Conservation (phyloP, 2,888 invertebrate species). For the Nezara viridula region DNA sequence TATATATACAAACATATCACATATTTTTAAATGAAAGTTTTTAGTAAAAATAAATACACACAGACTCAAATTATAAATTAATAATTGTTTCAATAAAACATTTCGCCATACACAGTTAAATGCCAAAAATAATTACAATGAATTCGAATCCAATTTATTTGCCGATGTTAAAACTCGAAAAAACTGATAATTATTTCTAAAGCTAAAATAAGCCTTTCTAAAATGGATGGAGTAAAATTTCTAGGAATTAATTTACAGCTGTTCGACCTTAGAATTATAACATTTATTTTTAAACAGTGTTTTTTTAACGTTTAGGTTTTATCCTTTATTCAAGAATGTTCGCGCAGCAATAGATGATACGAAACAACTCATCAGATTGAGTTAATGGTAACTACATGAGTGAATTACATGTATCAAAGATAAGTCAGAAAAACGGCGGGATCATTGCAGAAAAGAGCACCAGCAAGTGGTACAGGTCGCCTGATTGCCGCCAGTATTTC, state of each 20-base stretch:
- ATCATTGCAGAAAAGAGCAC: neutral
- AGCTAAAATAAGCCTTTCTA: too few species aligned
- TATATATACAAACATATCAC: too few species aligned
- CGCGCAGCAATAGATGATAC: neutral
- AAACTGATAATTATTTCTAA: too few species aligned
- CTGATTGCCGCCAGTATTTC: neutral
- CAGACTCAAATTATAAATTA: too few species aligned
- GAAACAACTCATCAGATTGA: neutral
- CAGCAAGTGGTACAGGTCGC: neutral
- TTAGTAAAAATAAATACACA: too few species aligned
- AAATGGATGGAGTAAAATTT: too few species aligned
- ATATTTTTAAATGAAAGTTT: too few species aligned
- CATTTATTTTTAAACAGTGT: neutral
- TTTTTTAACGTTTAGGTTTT: neutral
- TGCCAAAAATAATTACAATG: too few species aligned
- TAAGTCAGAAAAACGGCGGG: neutral
- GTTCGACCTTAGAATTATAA: neutral
- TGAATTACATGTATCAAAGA: neutral
- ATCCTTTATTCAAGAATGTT: neutral
- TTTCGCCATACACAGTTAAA: too few species aligned
- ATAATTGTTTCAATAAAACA: too few species aligned
- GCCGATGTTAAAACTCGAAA: too few species aligned
- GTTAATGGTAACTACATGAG: neutral
- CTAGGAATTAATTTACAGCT: slow-evolving; percentile 7
- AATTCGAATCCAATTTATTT: too few species aligned